Evolutionary conservation across 2,888 invertebrate species (phyloP).

Genomic region (Chironomus tentans): DNA sequence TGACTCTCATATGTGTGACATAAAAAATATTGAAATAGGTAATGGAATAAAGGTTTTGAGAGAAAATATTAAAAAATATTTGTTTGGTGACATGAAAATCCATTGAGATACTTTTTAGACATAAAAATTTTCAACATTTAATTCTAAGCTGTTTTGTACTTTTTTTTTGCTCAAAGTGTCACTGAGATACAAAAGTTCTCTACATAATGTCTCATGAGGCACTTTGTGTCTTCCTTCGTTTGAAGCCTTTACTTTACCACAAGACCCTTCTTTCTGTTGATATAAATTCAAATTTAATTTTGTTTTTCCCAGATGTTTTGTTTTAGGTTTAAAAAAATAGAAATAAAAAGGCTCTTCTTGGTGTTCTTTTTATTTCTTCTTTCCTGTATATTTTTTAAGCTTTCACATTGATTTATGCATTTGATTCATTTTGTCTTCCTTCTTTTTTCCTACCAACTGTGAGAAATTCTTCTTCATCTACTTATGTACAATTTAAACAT

Average conservation of each 20-base stretch:
- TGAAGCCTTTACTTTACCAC: neutral
- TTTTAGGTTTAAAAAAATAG: neutral
- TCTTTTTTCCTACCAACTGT: neutral
- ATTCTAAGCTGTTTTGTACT: too few relatives aligned
- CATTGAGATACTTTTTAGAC: neutral
- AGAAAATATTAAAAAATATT: too few relatives aligned
- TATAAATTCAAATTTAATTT: constrained; percentile 24
- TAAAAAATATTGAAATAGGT: too few relatives aligned
- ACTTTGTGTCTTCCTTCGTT: neutral
- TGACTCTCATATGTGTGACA: neutral
- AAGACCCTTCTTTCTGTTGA: neutral
- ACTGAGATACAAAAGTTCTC: neutral
- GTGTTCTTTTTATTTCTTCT: too few relatives aligned
- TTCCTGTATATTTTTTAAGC: neutral
- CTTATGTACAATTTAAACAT: too few relatives aligned
- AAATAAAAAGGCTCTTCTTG: neutral
- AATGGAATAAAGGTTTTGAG: too few relatives aligned
- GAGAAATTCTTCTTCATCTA: too few relatives aligned
- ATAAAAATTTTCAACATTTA: neutral
- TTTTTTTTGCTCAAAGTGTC: too few relatives aligned
- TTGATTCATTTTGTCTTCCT: constrained; percentile 10
- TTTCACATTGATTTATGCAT: constrained; percentile 23
- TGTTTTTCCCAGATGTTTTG: constrained; percentile 16
- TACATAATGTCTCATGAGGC: neutral
- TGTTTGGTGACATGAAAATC: neutral